Percentiles rank a stretch among this genome's conserved stretches.
phyloP scores from a whole-genome alignment of 2,888 invertebrate genomes.

The Gryllus longicercus region DNA sequence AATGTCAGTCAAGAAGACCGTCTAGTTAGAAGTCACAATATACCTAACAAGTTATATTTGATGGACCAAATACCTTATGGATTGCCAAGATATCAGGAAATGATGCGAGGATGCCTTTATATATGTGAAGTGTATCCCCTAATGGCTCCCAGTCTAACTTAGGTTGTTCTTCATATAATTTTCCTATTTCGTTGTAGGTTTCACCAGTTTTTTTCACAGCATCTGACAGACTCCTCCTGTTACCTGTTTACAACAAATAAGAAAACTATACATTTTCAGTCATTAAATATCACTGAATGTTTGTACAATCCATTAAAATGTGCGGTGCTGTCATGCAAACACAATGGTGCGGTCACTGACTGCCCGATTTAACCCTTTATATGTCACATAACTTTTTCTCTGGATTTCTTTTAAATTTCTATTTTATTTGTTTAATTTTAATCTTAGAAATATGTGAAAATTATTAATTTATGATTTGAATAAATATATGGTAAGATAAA shows the following conservation, averaged over 20 bases:
- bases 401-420: too few species aligned
- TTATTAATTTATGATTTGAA: too few species aligned
- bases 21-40: neutral
- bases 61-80: conserved; percentile 63
- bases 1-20: neutral
- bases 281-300: too few species aligned
- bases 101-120: conserved; percentile 85
- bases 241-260: conserved; percentile 43
- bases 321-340: too few species aligned
- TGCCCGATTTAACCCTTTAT: too few species aligned
- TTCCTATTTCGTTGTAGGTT: conserved; percentile 84
- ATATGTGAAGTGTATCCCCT: conserved; percentile 86
- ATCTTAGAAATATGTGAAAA: too few species aligned
- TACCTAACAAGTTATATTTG: neutral
- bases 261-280: too few species aligned
- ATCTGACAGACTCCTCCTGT: conserved; percentile 62
- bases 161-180: conserved; percentile 85
- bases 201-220: conserved; percentile 84
- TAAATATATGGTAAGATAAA: too few species aligned
- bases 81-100: conserved; percentile 88
- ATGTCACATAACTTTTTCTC: too few species aligned
- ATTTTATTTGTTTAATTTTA: too few species aligned
- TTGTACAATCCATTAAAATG: too few species aligned
- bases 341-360: too few species aligned
- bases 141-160: conserved; percentile 87